Base-by-base conservation (phyloP, 2,797 vertebrate genomes). In the Salmo trutta region DNA sequence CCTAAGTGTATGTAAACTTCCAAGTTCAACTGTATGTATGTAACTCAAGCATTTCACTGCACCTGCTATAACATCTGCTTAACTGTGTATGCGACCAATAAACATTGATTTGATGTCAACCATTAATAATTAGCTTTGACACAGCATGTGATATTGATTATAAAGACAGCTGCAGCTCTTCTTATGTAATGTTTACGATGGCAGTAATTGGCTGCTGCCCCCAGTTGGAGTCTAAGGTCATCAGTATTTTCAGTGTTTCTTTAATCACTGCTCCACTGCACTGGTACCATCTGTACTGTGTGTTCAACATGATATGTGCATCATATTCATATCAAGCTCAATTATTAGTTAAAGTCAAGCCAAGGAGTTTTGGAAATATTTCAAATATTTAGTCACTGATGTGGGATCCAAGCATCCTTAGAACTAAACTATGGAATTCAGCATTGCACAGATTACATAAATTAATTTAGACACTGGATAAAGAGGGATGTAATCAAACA, bases 111-210 rank as follows among this genome's bases (percentile, higher is more conserved):
- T 47, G 41, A 47, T 47, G 12, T 47, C 6, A 69, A 19, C 10
- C 41, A 54, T 51, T 2, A 62, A 76, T 64, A 76, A 74, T 75
- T 53, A 79, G 47, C 19, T 27, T 27, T 53, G 6, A 62, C 62
- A 15, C 71, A 72, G 73, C 76, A 19, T 27, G 1, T 4, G 74
- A 87, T 86, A 83, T 56, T 83, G 79, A 86, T 76, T 4, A 47
- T 71, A 66, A 47, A 75, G 6, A n/a, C 79, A 59, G 59, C 8
- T 62, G 41, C 79, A 77, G 83, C 82, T 85, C 31, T 71, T 59
- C 85, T 89, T 88, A 89, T 84, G 87, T 90, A 88, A 93, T 52
- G 59, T 77, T 85, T 75, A 80, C 78, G 80, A 80, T 52, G 69
- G 71, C 75, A 76, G 41, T 59, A 36, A 21, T 47, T 47, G 41